Conservation (phyloP, 2,888 invertebrate genomes). For the Mimachlamys varia region DNA sequence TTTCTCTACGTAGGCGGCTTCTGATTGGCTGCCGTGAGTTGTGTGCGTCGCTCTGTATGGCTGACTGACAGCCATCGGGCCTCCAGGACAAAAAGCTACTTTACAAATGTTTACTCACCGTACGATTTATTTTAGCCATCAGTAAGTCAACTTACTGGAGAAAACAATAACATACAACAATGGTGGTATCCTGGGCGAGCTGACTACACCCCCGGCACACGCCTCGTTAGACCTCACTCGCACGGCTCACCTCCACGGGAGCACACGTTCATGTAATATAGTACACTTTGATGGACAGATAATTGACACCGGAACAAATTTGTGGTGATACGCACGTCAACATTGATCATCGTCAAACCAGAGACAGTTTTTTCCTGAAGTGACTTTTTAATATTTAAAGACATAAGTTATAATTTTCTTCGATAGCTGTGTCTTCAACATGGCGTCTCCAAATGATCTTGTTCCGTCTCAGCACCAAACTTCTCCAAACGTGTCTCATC, state of each 20-base stretch:
- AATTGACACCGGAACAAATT: constrained; percentile 12
- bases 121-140: constrained; percentile 72
- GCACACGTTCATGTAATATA: constrained; percentile 28
- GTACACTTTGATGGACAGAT: not conserved
- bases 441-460: constrained; percentile 57
- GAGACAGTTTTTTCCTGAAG: not conserved
- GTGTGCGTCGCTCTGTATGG: constrained; percentile 51
- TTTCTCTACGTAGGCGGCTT: constrained; percentile 46
- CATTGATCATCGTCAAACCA: not conserved
- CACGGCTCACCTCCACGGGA: constrained; percentile 24
- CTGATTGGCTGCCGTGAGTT: constrained; percentile 58
- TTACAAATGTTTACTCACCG: constrained; percentile 56
- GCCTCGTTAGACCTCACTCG: not conserved
- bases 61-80: constrained; percentile 52
- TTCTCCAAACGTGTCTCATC: constrained; percentile 51
- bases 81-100: constrained; percentile 61
- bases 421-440: constrained; percentile 19
- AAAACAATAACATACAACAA: constrained; percentile 70
- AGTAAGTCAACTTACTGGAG: constrained; percentile 65
- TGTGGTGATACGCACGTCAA: constrained; percentile 13
- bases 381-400: not conserved
- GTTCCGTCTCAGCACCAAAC: constrained; percentile 47
- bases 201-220: constrained; percentile 32
- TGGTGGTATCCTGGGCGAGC: constrained; percentile 38
- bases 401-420: not conserved